A percentile compares a stretch with the other conserved stretches of the same genome.
Conservation (phyloP, 2,797 vertebrate genomes). For the Acrossocheilus wenchowensis region DNA sequence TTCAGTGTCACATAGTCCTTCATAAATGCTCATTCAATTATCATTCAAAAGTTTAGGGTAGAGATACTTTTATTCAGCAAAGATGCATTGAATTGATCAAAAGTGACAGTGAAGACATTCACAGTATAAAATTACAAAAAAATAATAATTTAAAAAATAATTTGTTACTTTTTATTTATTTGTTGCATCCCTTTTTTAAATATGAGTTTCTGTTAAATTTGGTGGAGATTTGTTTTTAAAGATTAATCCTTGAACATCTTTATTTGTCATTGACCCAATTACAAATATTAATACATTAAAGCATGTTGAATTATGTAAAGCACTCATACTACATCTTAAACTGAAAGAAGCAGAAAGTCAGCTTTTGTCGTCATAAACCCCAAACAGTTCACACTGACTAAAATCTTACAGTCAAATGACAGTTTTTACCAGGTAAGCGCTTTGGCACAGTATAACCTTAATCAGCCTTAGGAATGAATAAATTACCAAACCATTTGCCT, state of each 20-base stretch:
- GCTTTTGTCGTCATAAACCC: neutral
- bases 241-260: neutral
- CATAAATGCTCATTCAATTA: too few relatives aligned
- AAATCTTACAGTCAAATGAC: slow-evolving; percentile 18
- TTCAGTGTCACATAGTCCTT: neutral
- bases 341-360: neutral
- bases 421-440: slow-evolving; percentile 40
- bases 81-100: too few relatives aligned
- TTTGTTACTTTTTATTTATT: neutral
- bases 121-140: too few relatives aligned
- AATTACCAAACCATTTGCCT: slow-evolving; percentile 58
- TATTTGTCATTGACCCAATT: slow-evolving; percentile 32
- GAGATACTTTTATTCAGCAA: too few relatives aligned
- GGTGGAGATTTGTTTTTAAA: neutral
- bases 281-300: neutral
- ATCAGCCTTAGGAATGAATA: slow-evolving; percentile 57
- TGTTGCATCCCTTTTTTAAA: neutral
- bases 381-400: slow-evolving; percentile 2
- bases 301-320: slow-evolving; percentile 4
- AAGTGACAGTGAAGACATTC: too few relatives aligned
- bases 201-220: neutral
- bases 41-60: too few relatives aligned
- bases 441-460: slow-evolving; percentile 48
- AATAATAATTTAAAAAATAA: neutral
- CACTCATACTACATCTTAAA: slow-evolving; percentile 8